Evolutionary conservation across 2,113 vertebrate genomes (phyloP).

Genomic region (Axis porcinus): DNA sequence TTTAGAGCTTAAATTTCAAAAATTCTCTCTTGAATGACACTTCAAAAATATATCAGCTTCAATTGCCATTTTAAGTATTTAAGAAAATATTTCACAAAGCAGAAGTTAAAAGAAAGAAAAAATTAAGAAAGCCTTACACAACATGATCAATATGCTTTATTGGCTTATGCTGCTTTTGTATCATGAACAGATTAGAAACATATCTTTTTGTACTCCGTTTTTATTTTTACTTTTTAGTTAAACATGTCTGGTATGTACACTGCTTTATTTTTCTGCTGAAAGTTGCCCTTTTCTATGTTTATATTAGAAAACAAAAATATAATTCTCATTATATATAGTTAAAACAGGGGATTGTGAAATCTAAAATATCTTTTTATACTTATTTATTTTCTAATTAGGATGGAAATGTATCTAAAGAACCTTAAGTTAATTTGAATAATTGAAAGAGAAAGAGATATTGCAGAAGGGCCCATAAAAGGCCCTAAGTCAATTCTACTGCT

Average conservation of each 20-base stretch:
- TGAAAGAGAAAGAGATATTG: neutral
- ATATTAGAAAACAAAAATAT: slow-evolving; percentile 46
- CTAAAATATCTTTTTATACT: neutral
- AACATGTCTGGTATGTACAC: neutral
- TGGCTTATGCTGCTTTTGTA: neutral
- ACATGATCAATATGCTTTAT: neutral
- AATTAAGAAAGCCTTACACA: neutral
- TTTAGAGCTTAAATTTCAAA: neutral
- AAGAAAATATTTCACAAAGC: neutral
- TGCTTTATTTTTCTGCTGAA: neutral
- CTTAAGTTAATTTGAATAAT: neutral
- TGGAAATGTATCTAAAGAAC: neutral
- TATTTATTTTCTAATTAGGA: neutral
- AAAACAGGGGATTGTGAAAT: neutral
- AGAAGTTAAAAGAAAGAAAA: neutral
- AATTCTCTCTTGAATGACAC: neutral
- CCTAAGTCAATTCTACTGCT: slow-evolving; percentile 36
- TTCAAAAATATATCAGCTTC: neutral
- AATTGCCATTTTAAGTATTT: neutral
- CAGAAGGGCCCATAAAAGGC: slow-evolving; percentile 57
- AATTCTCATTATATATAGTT: slow-evolving; percentile 48
- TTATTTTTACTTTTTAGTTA: slow-evolving; percentile 20
- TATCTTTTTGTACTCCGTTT: neutral
- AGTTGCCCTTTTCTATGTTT: slow-evolving; percentile 27
- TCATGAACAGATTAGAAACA: neutral